A percentile compares a stretch with the other conserved stretches of the same genome.
Evolutionary conservation across 2,113 vertebrate species (phyloP).

Genomic region (Toxotes jaculatrix): DNA sequence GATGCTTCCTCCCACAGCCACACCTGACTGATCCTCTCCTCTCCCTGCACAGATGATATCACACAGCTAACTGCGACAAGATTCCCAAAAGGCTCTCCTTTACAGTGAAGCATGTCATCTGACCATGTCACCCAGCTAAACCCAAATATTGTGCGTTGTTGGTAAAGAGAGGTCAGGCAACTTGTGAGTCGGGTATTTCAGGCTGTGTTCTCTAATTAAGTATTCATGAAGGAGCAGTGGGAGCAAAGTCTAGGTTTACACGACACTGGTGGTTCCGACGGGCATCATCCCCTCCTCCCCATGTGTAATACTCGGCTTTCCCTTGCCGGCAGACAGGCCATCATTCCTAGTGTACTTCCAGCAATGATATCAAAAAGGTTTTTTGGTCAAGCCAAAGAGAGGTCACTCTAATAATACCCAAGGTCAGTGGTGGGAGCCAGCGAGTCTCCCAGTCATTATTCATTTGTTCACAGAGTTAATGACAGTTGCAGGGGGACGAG

Average conservation of each 20-base stretch:
- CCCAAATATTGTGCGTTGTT: slow-evolving; percentile 66
- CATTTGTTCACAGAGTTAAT: slow-evolving; percentile 90
- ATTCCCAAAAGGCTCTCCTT: slow-evolving; percentile 68
- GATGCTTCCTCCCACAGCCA: slow-evolving; percentile 71
- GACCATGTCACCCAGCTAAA: slow-evolving; percentile 67
- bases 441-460: slow-evolving; percentile 91
- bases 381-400: slow-evolving; percentile 88
- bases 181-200: slow-evolving; percentile 69
- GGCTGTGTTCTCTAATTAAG: slow-evolving; percentile 81
- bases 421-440: slow-evolving; percentile 89
- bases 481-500: slow-evolving; percentile 88
- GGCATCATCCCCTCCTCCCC: slow-evolving; percentile 49
- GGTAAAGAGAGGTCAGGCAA: slow-evolving; percentile 70
- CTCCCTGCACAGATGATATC: slow-evolving; percentile 72
- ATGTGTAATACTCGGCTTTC: slow-evolving; percentile 67
- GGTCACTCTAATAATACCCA: slow-evolving; percentile 91
- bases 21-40: slow-evolving; percentile 70
- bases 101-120: slow-evolving; percentile 72
- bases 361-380: slow-evolving; percentile 88
- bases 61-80: slow-evolving; percentile 66
- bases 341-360: slow-evolving; percentile 82
- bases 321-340: slow-evolving; percentile 71
- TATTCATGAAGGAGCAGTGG: slow-evolving; percentile 81
- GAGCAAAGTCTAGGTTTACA: slow-evolving; percentile 80
- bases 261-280: slow-evolving; percentile 76